phyloP scores from a whole-genome alignment of 2,888 invertebrate species.

The Caenorhabditis virilis region DNA sequence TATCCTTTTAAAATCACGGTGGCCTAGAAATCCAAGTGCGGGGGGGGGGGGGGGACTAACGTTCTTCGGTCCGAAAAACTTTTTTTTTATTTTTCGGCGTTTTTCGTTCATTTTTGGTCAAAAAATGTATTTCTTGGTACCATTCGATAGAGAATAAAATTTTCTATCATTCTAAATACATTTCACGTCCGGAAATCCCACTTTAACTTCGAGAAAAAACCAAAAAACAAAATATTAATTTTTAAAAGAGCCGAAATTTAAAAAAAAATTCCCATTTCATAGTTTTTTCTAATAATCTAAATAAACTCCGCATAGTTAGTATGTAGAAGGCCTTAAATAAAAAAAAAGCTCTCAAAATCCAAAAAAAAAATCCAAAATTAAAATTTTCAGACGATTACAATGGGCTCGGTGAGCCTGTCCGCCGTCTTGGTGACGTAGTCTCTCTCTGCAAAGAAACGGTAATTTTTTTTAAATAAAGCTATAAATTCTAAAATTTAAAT shows the following conservation, averaged over 20 bases:
- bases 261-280: too few relatives aligned
- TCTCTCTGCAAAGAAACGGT: constrained; percentile 36
- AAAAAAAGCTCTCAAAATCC: neutral
- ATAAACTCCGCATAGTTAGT: neutral
- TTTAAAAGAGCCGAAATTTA: neutral
- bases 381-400: constrained; percentile 35
- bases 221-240: neutral
- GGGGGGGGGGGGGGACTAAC: neutral
- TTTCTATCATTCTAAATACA: too few relatives aligned
- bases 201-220: neutral
- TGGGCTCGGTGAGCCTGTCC: constrained; percentile 23
- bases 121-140: too few relatives aligned
- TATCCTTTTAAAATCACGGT: neutral
- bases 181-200: too few relatives aligned
- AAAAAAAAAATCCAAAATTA: neutral
- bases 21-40: neutral
- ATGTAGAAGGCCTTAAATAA: too few relatives aligned
- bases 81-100: neutral
- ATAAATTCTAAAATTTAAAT: neutral
- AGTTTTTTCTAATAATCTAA: neutral
- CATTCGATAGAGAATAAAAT: too few relatives aligned
- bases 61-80: neutral
- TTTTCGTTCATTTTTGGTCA: too few relatives aligned
- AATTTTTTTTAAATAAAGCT: neutral
- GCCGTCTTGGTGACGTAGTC: constrained; percentile 29